phyloP scores from a whole-genome alignment of 2,888 invertebrate species.

The Drosophila subquinaria region DNA sequence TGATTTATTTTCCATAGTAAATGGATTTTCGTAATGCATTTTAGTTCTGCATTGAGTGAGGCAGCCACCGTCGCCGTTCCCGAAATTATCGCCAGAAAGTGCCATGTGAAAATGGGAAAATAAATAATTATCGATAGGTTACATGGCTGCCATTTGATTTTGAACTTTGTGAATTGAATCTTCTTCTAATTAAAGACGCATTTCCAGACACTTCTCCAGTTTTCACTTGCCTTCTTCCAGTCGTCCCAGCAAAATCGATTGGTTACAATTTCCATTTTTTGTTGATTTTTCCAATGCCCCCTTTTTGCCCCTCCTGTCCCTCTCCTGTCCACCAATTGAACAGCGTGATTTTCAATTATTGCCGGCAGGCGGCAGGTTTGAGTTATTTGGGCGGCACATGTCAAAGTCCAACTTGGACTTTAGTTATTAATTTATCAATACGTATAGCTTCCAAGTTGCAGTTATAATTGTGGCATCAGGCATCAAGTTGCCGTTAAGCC shows the following conservation, averaged over 20 bases:
- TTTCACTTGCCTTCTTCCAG: constrained; percentile 14
- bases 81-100: constrained; percentile 65
- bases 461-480: constrained; percentile 67
- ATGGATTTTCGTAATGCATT: constrained; percentile 79
- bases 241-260: constrained; percentile 65
- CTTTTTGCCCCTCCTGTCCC: not conserved
- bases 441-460: constrained; percentile 29
- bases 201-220: constrained; percentile 37
- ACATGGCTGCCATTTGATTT: constrained; percentile 34
- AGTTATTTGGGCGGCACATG: constrained; percentile 65
- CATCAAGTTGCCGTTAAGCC: constrained; percentile 71
- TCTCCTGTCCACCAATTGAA: constrained; percentile 52
- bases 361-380: constrained; percentile 16
- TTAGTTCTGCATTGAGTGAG: constrained; percentile 72
- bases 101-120: constrained; percentile 71
- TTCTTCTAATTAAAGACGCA: constrained; percentile 71
- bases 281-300: constrained; percentile 66
- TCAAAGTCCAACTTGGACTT: constrained; percentile 43
- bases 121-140: constrained; percentile 75
- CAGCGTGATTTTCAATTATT: constrained; percentile 79
- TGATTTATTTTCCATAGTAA: constrained; percentile 79
- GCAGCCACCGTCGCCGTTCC: constrained; percentile 30
- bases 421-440: constrained; percentile 26
- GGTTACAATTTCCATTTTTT: constrained; percentile 78
- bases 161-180: constrained; percentile 32